A percentile compares a stretch with the other conserved stretches of the same genome.
Evolutionary conservation across 2,888 invertebrate species (phyloP).

Genomic region (Andrena trimmerana): DNA sequence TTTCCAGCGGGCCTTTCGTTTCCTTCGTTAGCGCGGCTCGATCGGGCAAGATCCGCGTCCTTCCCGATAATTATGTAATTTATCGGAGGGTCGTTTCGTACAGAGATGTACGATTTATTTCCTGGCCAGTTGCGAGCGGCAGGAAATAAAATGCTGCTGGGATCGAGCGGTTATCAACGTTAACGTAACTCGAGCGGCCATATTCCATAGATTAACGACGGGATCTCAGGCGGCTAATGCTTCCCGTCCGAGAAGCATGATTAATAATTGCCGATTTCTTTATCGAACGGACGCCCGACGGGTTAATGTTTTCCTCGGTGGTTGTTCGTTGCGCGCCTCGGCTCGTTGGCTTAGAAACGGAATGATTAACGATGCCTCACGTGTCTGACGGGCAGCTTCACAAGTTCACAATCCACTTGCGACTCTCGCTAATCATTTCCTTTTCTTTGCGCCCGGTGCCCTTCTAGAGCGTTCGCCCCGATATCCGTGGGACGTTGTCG

Average conservation of each 20-base stretch:
- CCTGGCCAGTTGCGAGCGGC: not conserved
- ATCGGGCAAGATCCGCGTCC: not conserved
- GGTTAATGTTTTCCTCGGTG: constrained; percentile 3
- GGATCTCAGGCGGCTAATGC: constrained; percentile 23
- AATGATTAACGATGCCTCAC: not conserved
- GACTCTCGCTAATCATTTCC: not conserved
- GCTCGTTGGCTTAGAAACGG: not conserved
- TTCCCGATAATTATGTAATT: constrained; percentile 35
- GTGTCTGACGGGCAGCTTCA: not conserved
- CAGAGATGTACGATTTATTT: constrained; percentile 13
- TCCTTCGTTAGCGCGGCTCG: not conserved
- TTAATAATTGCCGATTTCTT: constrained; percentile 22
- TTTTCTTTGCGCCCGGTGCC: too few species aligned
- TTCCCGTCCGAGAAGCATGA: not conserved
- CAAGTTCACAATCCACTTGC: not conserved
- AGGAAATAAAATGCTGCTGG: not conserved
- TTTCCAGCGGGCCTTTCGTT: constrained; percentile 10
- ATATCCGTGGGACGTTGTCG: constrained; percentile 23
- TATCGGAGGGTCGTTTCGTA: constrained; percentile 4
- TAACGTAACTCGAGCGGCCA: not conserved
- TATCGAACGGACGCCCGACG: constrained; percentile 8
- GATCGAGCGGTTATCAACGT: not conserved
- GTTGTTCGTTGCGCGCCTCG: not conserved
- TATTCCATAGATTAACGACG: not conserved
- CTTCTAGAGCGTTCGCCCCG: too few species aligned